A percentile compares a stretch with the other conserved stretches of the same genome.
These are phyloP conservation scores for Bombus superbus DNA, from an alignment of 1,140 invertebrate genomes.

Conservation along the genomic window DNA sequence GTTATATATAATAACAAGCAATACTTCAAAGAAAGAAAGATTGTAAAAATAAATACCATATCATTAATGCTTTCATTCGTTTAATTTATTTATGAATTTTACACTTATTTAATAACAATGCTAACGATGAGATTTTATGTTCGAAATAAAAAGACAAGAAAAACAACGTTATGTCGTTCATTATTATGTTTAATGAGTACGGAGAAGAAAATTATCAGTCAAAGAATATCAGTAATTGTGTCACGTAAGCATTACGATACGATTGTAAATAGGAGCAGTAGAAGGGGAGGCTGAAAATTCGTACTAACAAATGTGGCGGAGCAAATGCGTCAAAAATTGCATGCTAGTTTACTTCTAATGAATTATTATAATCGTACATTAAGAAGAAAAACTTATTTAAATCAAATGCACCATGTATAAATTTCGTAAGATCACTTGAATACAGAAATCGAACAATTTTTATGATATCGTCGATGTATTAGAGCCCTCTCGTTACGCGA, in stretches of 20 bases:
- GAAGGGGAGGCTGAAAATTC: slow-evolving; percentile 42
- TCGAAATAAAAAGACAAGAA: background rate
- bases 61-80: too few relatives aligned
- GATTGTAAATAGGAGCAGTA: slow-evolving; percentile 15
- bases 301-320: slow-evolving; percentile 56
- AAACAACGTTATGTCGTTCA: background rate
- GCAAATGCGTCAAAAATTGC: slow-evolving; percentile 38
- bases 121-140: background rate
- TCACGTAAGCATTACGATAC: slow-evolving; percentile 21
- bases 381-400: slow-evolving; percentile 19
- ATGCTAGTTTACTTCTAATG: background rate
- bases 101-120: background rate
- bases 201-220: background rate
- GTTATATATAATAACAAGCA: too few relatives aligned
- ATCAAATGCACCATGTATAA: background rate
- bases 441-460: slow-evolving; percentile 40
- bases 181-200: background rate
- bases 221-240: slow-evolving; percentile 6
- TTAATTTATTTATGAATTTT: background rate
- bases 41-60: background rate
- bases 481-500: slow-evolving; percentile 41
- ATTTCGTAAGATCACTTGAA: background rate
- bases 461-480: slow-evolving; percentile 41
- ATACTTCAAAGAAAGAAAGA: too few relatives aligned
- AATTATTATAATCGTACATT: background rate